Conservation (phyloP, 35 echinoderm and acorn worm species). For the Heliocidaris tuberculata region DNA sequence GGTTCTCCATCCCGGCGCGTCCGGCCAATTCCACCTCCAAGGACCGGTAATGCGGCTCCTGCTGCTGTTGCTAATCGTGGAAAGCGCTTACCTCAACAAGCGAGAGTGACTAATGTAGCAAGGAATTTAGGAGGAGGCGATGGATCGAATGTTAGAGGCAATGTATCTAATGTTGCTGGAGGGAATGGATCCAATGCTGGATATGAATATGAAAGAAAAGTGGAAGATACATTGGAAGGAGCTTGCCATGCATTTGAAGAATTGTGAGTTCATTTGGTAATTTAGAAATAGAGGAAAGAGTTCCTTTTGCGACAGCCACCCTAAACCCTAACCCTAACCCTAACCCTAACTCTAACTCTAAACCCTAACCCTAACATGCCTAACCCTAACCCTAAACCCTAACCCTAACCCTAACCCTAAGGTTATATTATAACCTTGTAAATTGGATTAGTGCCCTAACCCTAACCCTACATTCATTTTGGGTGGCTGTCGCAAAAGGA, state of each 20-base stretch:
- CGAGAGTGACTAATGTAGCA: not conserved
- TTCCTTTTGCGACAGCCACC: no score
- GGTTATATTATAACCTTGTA: no score
- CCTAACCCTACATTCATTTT: no score
- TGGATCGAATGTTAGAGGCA: not conserved
- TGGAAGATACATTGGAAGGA: not conserved
- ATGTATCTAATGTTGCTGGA: not conserved
- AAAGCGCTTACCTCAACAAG: not conserved
- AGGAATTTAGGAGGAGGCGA: conserved; percentile 33
- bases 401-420: no score
- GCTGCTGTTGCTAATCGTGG: not conserved
- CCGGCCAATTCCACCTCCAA: conserved; percentile 11
- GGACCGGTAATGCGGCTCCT: not conserved
- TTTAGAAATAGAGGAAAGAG: no score
- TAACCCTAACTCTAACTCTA: no score
- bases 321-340: no score
- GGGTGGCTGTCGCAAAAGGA: no score
- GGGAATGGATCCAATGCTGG: not conserved
- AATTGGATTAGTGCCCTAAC: no score
- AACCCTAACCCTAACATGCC: no score
- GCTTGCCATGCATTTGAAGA: conserved; percentile 13
- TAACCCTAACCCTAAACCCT: no score
- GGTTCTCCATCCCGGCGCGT: conserved; percentile 1
- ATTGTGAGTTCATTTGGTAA: not conserved
- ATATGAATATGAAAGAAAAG: not conserved